Conservation (phyloP, 2,888 invertebrate species). For the Meloe dianella region DNA sequence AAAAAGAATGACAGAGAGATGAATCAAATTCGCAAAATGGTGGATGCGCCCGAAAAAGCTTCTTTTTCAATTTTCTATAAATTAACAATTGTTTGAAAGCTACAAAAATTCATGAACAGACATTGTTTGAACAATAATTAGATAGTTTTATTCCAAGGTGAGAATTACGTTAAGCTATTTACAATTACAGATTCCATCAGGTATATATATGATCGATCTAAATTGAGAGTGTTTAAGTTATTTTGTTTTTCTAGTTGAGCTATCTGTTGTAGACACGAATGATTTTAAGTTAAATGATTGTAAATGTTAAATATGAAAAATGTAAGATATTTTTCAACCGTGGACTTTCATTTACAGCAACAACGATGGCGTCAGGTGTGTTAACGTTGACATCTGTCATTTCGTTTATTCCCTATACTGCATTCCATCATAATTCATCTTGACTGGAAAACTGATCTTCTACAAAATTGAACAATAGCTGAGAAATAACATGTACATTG, state of each 20-base stretch:
- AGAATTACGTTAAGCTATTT: too few species aligned
- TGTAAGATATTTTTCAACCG: constrained; percentile 27
- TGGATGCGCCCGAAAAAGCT: background rate
- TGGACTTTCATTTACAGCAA: constrained; percentile 18
- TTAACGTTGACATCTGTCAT: constrained; percentile 34
- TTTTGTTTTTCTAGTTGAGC: too few species aligned
- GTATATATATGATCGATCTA: too few species aligned
- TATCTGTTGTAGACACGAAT: background rate
- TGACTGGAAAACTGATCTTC: constrained; percentile 18
- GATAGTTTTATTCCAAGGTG: too few species aligned
- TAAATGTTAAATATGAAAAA: constrained; percentile 26
- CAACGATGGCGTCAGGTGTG: constrained; percentile 31
- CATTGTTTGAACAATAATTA: too few species aligned
- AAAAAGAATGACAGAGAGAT: too few species aligned
- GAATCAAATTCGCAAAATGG: background rate
- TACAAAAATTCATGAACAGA: too few species aligned
- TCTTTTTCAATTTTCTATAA: background rate
- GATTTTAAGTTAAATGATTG: constrained; percentile 17
- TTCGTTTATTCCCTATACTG: constrained; percentile 33
- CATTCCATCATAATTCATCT: constrained; percentile 37
- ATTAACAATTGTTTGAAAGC: too few species aligned
- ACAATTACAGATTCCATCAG: too few species aligned
- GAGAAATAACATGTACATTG: background rate
- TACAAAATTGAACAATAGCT: constrained; percentile 30
- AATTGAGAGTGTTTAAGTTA: too few species aligned